Percentiles rank a stretch among this genome's conserved stretches.
Conservation (phyloP, 2,888 invertebrate species). For the Tetragnatha montana region DNA sequence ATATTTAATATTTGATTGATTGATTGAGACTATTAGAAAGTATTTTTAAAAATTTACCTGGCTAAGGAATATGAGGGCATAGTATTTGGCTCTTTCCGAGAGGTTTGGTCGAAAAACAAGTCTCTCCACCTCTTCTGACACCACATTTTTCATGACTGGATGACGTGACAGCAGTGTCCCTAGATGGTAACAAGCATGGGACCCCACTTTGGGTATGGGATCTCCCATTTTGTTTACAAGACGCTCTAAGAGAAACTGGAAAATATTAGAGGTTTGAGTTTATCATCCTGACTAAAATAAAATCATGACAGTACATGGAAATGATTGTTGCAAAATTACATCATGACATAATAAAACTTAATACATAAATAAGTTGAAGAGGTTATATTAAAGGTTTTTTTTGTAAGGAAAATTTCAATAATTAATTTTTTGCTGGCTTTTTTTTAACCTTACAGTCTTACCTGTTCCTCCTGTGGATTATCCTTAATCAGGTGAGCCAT, state of each 20-base stretch:
- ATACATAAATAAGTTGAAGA: neutral
- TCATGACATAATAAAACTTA: neutral
- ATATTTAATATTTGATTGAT: too few species aligned
- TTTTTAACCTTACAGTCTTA: too few species aligned
- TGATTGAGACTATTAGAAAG: neutral
- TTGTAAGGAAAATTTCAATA: too few species aligned
- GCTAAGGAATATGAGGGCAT: conserved; percentile 92
- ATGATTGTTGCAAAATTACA: too few species aligned
- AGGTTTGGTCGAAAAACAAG: conserved; percentile 92
- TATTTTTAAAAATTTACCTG: conserved; percentile 80
- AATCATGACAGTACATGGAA: too few species aligned
- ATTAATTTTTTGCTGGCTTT: too few species aligned
- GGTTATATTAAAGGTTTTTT: neutral
- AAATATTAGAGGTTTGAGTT: neutral
- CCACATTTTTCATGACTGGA: conserved; percentile 92
- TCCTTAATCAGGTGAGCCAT: conserved; percentile 85
- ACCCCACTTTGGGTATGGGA: conserved; percentile 89
- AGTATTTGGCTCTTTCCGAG: conserved; percentile 90
- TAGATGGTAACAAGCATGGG: conserved; percentile 90
- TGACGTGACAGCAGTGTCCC: conserved; percentile 87
- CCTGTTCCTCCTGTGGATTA: conserved; percentile 90
- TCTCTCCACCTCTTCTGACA: conserved; percentile 91
- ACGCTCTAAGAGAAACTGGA: conserved; percentile 83
- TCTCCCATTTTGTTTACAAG: conserved; percentile 97
- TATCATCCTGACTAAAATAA: too few species aligned